Conservation (phyloP, 2,888 invertebrate species). For the Platycnemis pennipes region DNA sequence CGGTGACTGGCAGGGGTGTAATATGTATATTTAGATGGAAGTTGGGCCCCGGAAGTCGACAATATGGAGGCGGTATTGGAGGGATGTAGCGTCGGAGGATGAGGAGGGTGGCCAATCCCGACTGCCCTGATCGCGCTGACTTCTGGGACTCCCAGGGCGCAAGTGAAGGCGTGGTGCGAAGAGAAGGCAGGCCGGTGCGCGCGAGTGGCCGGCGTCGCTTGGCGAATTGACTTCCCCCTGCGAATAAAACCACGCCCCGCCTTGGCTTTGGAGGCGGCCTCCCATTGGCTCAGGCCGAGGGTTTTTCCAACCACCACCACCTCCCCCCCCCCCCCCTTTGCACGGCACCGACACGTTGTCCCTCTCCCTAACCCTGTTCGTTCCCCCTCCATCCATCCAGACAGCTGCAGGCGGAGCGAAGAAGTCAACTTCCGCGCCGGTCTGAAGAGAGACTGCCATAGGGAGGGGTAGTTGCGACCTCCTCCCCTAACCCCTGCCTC, state of each 20-base stretch:
- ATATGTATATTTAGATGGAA: too few species aligned
- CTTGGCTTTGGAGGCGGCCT: slow-evolving; percentile 38
- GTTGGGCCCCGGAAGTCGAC: too few species aligned
- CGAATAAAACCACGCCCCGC: slow-evolving; percentile 8
- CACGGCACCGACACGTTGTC: not conserved
- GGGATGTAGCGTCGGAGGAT: too few species aligned
- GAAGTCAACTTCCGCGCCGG: slow-evolving; percentile 36
- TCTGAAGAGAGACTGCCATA: not conserved
- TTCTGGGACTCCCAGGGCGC: not conserved
- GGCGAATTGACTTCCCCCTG: slow-evolving; percentile 48
- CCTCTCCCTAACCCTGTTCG: not conserved
- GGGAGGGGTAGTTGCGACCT: too few species aligned
- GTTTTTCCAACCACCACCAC: slow-evolving; percentile 8
- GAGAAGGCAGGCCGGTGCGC: slow-evolving; percentile 28
- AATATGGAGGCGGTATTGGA: too few species aligned
- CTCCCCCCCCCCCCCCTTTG: not conserved
- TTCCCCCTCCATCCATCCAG: not conserved
- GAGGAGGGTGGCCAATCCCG: not conserved
- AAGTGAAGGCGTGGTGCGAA: not conserved
- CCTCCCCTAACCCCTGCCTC: too few species aligned
- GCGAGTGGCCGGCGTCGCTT: slow-evolving; percentile 6
- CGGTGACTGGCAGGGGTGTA: too few species aligned
- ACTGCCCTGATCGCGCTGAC: too few species aligned
- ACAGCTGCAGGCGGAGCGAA: not conserved
- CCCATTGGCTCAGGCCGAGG: slow-evolving; percentile 38